phyloP scores from a whole-genome alignment of 1,140 invertebrate species.

The Drosophila chauvacae region DNA sequence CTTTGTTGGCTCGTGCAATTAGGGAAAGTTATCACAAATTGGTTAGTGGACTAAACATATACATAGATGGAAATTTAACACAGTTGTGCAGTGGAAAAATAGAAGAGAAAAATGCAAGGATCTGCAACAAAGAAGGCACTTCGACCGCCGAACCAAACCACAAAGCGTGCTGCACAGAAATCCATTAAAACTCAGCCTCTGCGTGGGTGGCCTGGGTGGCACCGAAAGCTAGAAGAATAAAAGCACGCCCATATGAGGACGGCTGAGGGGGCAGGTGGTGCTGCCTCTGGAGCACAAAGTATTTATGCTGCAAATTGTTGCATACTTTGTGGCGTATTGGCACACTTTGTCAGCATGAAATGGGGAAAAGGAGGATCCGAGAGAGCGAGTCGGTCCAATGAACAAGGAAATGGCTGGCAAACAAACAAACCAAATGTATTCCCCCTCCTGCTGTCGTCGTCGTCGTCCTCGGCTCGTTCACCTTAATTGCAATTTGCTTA shows the following conservation, averaged over 20 bases:
- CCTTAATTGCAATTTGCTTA: conserved; percentile 81
- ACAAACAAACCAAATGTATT: conserved; percentile 49
- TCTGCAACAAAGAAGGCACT: conserved; percentile 40
- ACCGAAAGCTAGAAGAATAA: conserved; percentile 35
- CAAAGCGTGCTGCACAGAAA: conserved; percentile 31
- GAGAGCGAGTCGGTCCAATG: conserved; percentile 22
- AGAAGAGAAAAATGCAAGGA: not conserved
- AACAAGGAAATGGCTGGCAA: conserved; percentile 43
- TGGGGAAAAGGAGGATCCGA: conserved; percentile 2
- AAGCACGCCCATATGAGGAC: conserved; percentile 1
- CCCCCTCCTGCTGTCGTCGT: not conserved
- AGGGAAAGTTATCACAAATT: conserved; percentile 16
- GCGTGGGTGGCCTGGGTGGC: not conserved
- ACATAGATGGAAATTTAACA: conserved; percentile 3
- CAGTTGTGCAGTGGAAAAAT: not conserved
- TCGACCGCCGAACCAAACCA: not conserved
- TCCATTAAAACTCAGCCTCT: conserved; percentile 44
- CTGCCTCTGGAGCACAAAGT: conserved; percentile 50
- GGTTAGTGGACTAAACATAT: conserved; percentile 1
- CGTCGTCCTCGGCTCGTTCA: conserved; percentile 9
- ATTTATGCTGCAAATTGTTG: conserved; percentile 81
- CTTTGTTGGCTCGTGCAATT: conserved; percentile 56
- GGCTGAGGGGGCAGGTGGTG: not conserved
- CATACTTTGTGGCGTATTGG: conserved; percentile 79
- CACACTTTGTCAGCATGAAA: conserved; percentile 69